Evolutionary conservation across 2,888 invertebrate species (phyloP).

Genomic region (Tenthredo notha): DNA sequence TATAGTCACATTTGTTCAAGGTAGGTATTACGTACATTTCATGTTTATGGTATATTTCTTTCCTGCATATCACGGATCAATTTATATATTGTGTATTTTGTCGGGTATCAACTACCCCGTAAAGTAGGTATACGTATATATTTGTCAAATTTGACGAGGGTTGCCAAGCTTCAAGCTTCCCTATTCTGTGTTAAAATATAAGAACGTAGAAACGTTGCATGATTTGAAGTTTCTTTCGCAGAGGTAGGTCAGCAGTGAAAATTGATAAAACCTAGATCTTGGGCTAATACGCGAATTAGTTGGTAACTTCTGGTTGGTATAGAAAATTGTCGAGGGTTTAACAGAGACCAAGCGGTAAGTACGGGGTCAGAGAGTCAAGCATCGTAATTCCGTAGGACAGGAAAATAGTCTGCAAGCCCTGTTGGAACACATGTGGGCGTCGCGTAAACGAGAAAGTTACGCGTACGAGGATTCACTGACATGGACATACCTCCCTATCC

Average conservation of each 20-base stretch:
- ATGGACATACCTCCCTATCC: neutral
- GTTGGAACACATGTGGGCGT: constrained; percentile 23
- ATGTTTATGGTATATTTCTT: neutral
- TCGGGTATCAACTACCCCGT: neutral
- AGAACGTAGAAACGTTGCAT: neutral
- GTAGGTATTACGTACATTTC: neutral
- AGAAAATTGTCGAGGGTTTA: neutral
- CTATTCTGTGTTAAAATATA: neutral
- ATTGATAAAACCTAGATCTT: neutral
- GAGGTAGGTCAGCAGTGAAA: neutral
- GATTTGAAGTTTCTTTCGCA: neutral
- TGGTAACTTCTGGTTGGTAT: neutral
- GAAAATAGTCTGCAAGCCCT: constrained; percentile 11
- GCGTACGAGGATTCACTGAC: constrained; percentile 21
- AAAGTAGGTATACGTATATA: neutral
- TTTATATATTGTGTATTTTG: neutral
- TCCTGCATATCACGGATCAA: neutral
- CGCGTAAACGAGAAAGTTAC: constrained; percentile 14
- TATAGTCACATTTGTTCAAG: neutral
- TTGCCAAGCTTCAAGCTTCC: neutral
- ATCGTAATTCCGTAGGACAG: neutral
- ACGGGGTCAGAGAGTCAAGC: constrained; percentile 11
- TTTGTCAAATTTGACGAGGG: neutral
- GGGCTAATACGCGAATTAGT: neutral
- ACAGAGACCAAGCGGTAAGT: neutral